These are phyloP conservation scores for Pinctada fucata DNA, from an alignment of 2,888 invertebrate species.

Conservation along the genomic window DNA sequence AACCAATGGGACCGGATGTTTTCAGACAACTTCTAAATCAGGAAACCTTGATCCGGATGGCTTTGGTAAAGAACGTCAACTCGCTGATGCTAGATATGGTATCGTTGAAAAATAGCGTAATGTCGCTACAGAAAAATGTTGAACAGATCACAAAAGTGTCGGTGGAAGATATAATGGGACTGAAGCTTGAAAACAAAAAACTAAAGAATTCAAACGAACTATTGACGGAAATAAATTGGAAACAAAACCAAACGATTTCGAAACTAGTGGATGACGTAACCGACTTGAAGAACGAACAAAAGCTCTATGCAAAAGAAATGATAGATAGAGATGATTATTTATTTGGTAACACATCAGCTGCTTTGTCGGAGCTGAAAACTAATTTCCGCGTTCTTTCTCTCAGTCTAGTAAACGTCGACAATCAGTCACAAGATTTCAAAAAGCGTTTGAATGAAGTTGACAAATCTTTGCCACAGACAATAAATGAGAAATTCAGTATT, in stretches of 20 bases:
- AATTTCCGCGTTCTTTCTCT: constrained; percentile 3
- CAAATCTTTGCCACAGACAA: not conserved
- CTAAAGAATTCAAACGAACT: not conserved
- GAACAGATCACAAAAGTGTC: not conserved
- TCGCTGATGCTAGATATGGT: constrained; percentile 10
- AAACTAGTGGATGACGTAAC: not conserved
- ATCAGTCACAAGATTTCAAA: not conserved
- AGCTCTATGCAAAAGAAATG: not conserved
- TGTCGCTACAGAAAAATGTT: not conserved
- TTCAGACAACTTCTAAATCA: constrained; percentile 6
- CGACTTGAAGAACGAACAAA: not conserved
- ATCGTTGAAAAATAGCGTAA: not conserved
- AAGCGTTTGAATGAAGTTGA: constrained; percentile 1
- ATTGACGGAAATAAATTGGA: not conserved
- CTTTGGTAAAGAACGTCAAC: not conserved
- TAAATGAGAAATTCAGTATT: not conserved
- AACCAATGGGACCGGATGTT: not conserved
- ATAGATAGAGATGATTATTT: not conserved
- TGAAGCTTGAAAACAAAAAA: not conserved
- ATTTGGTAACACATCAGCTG: not conserved
- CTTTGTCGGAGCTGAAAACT: constrained; percentile 5
- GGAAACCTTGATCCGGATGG: constrained; percentile 14
- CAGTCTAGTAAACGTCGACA: not conserved
- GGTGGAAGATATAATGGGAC: not conserved
- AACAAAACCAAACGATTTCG: not conserved